Evolutionary conservation across 2,797 vertebrate species (phyloP).

Genomic region (Pangasius macronema): DNA sequence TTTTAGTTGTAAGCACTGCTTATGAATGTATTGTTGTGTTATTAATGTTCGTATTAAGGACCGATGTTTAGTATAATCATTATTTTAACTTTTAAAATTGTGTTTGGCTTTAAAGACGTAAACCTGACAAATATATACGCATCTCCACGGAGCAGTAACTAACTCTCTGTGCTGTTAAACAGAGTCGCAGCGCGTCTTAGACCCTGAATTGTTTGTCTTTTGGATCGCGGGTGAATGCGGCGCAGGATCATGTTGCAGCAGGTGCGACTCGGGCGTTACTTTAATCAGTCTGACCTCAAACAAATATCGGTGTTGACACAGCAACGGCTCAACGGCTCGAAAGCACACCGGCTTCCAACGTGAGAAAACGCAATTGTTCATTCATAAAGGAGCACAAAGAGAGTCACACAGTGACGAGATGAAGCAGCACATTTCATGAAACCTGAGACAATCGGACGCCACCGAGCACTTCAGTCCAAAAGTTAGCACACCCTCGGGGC

Average conservation of each 20-base stretch:
- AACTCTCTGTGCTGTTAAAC: not conserved
- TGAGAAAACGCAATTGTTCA: slow-evolving; percentile 11
- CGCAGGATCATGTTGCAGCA: slow-evolving; percentile 19
- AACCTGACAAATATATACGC: not conserved
- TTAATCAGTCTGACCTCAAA: slow-evolving; percentile 31
- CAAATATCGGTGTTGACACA: slow-evolving; percentile 26
- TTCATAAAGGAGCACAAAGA: not conserved
- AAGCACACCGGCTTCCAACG: not conserved
- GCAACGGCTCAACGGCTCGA: not conserved
- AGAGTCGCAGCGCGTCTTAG: not conserved
- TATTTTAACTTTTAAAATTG: not conserved
- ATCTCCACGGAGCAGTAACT: not conserved
- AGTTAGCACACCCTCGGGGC: not conserved
- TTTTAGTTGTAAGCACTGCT: not conserved
- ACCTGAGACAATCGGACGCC: not conserved
- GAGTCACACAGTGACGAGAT: not conserved
- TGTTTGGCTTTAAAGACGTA: not conserved
- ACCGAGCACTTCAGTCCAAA: not conserved
- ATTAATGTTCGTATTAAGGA: not conserved
- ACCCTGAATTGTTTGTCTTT: not conserved
- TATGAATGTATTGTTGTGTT: not conserved
- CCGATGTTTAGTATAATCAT: not conserved
- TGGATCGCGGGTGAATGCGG: not conserved
- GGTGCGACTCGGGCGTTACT: slow-evolving; percentile 33
- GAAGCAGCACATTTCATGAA: not conserved